Percentiles rank a stretch among this genome's conserved stretches.
Evolutionary conservation across 2,113 vertebrate species (phyloP).

Genomic region (Oriolus oriolus): DNA sequence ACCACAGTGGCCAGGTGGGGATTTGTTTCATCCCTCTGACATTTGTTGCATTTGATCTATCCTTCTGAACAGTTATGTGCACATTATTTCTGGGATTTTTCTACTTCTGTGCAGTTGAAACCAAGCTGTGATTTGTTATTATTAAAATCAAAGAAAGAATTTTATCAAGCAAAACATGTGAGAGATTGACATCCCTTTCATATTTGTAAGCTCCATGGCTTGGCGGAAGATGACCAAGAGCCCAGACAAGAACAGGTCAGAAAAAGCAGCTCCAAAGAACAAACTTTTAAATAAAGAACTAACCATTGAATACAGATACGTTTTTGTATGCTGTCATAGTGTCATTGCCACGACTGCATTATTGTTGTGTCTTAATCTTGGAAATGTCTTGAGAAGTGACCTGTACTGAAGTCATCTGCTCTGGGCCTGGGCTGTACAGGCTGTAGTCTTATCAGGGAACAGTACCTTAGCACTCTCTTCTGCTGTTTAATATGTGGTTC

Average conservation of each 20-base stretch:
- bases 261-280: neutral
- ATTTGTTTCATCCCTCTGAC: neutral
- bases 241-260: neutral
- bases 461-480: neutral
- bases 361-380: neutral
- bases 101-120: neutral
- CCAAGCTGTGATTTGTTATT: neutral
- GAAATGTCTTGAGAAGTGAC: neutral
- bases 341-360: neutral
- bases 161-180: neutral
- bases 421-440: neutral
- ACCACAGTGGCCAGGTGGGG: neutral
- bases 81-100: neutral
- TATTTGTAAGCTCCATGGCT: neutral
- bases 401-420: neutral
- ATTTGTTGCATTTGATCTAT: neutral
- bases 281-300: neutral
- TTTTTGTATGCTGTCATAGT: accelerated
- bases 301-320: accelerated
- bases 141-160: neutral
- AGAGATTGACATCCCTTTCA: neutral
- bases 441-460: neutral
- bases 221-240: neutral
- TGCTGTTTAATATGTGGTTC: neutral
- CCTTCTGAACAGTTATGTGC: neutral